phyloP scores from a whole-genome alignment of 2,888 invertebrate genomes.

The Drosophila crucigera region DNA sequence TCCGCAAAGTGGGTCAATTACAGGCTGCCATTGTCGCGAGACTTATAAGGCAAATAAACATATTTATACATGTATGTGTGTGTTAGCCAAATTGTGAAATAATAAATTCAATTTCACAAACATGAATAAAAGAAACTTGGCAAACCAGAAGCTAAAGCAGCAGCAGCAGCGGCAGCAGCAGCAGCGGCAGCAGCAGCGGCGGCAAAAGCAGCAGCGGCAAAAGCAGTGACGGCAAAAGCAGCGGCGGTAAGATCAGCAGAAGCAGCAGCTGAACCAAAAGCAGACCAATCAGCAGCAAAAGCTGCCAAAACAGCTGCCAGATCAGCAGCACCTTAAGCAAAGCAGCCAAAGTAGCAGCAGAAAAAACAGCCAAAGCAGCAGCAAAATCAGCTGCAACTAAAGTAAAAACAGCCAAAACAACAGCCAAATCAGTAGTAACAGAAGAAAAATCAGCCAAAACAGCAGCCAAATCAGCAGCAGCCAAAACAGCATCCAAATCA shows the following conservation, averaged over 20 bases:
- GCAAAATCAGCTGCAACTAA: slow-evolving; percentile 7
- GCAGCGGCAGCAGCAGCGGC: not conserved
- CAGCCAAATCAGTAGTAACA: slow-evolving; percentile 22
- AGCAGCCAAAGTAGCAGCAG: too few species aligned
- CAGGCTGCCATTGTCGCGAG: slow-evolving; percentile 70
- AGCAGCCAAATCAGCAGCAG: slow-evolving; percentile 15
- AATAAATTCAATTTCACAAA: slow-evolving; percentile 78
- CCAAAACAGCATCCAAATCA: slow-evolving; percentile 8
- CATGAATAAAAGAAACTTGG: slow-evolving; percentile 50
- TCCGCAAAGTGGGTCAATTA: slow-evolving; percentile 74
- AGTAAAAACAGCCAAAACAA: slow-evolving; percentile 42
- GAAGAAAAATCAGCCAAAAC: slow-evolving; percentile 20
- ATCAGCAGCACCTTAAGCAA: too few species aligned
- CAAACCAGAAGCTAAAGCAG: slow-evolving; percentile 28
- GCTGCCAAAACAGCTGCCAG: too few species aligned
- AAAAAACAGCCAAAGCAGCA: slow-evolving; percentile 24
- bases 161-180: slow-evolving; percentile 9
- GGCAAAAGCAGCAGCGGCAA: not conserved
- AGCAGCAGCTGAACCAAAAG: not conserved
- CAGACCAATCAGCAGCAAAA: too few species aligned
- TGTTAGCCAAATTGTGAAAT: slow-evolving; percentile 66
- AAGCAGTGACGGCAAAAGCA: not conserved
- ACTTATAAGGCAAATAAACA: slow-evolving; percentile 39
- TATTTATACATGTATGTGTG: slow-evolving; percentile 14
- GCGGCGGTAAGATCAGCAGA: not conserved